Base-by-base conservation (phyloP, 2,888 invertebrate genomes). In the Lasioglossum marginatum region DNA sequence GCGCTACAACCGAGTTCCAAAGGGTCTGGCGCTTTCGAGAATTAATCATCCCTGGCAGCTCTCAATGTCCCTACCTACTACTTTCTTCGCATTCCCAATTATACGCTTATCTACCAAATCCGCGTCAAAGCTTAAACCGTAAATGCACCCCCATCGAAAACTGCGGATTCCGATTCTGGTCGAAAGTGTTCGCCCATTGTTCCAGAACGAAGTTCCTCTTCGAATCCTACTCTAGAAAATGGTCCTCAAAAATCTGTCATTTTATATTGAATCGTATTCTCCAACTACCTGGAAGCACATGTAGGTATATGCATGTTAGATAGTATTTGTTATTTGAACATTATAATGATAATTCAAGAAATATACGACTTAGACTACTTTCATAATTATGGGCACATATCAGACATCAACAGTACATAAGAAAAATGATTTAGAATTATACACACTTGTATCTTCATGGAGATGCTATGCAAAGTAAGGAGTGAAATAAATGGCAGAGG, bases 21-120 rank as follows among this genome's bases (percentile, higher is more conserved):
- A 90, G 92, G 93, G 93, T 93, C 92, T 90, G 90, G 86, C 91
- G 92, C 91, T 93, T 91, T 91, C 88, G 89, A 91, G 91, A 92
- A 93, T 94, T 93, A 93, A 94, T 94, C 93, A 93, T 93, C 92
- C 93, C 91, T 92, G 92, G 92, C 92, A 93, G 91, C 90, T 90
- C 91, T 92, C 93, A 90, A 93, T 92, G 93, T 93, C 92, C 91
- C 91, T 92, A 87, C 88, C 86, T 87, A 87, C 90, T 90, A 92
- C 91, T 93, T 92, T 92, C 92, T 89, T 92, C 92, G 91, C 91
- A 92, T 93, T 93, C 91, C 92, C 92, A 93, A 93, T 93, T 93
- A 92, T 92, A 91, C 91, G 91, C 89, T 93, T 88, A 89, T 90
- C 90, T 89, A 87, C 86, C 87, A 85, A 90, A 89, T 89, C 86